Conservation (phyloP, 2,797 vertebrate genomes). For the Varecia variegata region DNA sequence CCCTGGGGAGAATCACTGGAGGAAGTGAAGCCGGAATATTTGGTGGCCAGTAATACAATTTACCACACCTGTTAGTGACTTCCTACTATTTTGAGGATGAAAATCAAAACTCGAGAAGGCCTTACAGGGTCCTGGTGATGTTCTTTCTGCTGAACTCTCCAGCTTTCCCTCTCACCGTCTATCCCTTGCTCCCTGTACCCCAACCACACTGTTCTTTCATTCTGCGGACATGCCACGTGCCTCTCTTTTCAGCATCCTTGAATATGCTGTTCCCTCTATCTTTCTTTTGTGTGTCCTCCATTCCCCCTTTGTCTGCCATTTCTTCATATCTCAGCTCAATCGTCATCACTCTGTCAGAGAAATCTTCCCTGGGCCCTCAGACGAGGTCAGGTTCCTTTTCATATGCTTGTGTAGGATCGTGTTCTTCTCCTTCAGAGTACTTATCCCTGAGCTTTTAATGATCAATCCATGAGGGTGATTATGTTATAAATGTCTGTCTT, state of each 20-base stretch:
- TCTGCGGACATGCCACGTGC: not conserved
- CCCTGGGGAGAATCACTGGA: not conserved
- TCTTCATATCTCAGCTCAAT: not conserved
- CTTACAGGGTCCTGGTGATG: not conserved
- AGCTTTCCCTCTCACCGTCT: not conserved
- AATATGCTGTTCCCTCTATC: not conserved
- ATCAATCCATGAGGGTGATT: not conserved
- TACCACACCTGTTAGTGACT: not conserved
- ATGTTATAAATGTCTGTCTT: not conserved
- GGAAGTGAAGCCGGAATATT: not conserved
- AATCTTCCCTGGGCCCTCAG: not conserved
- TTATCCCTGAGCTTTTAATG: not conserved
- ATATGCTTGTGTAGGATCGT: not conserved
- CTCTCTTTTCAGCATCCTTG: not conserved
- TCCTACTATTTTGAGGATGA: not conserved
- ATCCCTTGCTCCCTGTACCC: not conserved
- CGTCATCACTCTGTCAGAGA: not conserved
- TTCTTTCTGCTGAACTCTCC: not conserved
- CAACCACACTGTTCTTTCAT: not conserved
- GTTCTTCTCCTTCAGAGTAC: not conserved
- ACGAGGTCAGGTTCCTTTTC: not conserved
- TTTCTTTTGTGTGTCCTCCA: not conserved
- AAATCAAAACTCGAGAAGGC: not conserved
- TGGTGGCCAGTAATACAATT: not conserved
- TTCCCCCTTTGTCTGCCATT: not conserved